Base-by-base conservation (phyloP, 1,140 invertebrate species). In the Coenobita brevimanus region DNA sequence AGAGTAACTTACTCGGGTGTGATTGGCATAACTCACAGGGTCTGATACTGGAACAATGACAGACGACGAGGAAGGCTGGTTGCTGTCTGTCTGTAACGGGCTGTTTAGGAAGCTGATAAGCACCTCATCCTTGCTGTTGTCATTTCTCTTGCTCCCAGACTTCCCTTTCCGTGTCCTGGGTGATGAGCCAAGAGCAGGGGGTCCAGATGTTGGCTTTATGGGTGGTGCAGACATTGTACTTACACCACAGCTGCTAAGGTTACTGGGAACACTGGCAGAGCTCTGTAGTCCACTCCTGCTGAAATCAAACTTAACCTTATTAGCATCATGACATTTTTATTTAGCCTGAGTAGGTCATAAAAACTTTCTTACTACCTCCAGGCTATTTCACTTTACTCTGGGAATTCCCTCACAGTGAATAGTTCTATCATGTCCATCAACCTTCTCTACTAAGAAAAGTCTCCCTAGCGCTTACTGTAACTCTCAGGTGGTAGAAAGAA, bases 201-300 rank as follows among this genome's bases (percentile, higher is more conserved):
- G 78, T 24, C 64, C 71, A 62, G 57, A 92, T 91, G 30, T 91
- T 82, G 89, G 89, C 27, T n/a, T 62, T 46, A 50, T 82, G 17
- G 62, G 82, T 57, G 38, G 62, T 6, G 80, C 75, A 21, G 81
- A 50, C 41, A 82, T 75, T 1, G 67, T 81, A 50, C 84, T 81
- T 3, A 87, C 73, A 21, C 86, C 84, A 57, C 79, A 88, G 79
- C 82, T 87, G 62, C 76, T 82, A 30, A 88, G 75, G 82, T 90
- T 90, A 27, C 79, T 82, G 60, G 89, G 89, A 1, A 89, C 89
- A 79, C 89, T 89, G 15, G 83, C 81, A n/a, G 89, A 89, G 41
- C 78, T 87, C 30, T 75, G 89, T 30, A 89, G 41, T 17, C 36
- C 84, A 78, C 82, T 73, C 17, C 33, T 82, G 46, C n/a, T 27